phyloP scores from a whole-genome alignment of 2,797 vertebrate species.

The Scyliorhinus canicula region DNA sequence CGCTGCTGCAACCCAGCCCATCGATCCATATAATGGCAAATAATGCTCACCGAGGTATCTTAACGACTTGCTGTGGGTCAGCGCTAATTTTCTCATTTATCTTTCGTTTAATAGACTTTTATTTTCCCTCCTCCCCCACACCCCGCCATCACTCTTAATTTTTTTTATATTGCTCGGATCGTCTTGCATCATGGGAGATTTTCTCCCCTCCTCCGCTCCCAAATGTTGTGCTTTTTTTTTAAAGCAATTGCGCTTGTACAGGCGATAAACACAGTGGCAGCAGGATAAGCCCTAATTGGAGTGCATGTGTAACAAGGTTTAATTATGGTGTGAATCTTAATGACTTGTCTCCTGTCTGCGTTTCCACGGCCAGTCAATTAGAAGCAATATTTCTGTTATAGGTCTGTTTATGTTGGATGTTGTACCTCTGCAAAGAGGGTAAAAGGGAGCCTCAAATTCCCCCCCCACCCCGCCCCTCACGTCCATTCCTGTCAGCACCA shows the following conservation, averaged over 20 bases:
- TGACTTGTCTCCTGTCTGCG: conserved; percentile 24
- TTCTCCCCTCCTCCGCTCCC: background rate
- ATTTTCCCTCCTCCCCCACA: background rate
- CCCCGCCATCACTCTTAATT: background rate
- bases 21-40: conserved; percentile 32
- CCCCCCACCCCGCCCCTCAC: background rate
- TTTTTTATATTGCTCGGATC: background rate
- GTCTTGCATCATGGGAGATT: background rate
- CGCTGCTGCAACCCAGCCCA: conserved; percentile 3
- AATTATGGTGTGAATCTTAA: conserved; percentile 34
- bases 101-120: conserved; percentile 29
- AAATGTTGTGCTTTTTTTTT: background rate
- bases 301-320: conserved; percentile 33
- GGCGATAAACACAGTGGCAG: conserved; percentile 28
- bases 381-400: background rate
- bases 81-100: conserved; percentile 31
- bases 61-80: conserved; percentile 36
- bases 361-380: conserved; percentile 21
- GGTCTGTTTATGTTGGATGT: background rate
- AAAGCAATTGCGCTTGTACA: background rate
- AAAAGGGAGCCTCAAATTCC: background rate
- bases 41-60: conserved; percentile 25
- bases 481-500: background rate
- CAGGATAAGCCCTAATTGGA: conserved; percentile 28
- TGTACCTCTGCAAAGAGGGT: background rate